phyloP scores from a whole-genome alignment of 2,113 vertebrate species.

The Myotis davidii region DNA sequence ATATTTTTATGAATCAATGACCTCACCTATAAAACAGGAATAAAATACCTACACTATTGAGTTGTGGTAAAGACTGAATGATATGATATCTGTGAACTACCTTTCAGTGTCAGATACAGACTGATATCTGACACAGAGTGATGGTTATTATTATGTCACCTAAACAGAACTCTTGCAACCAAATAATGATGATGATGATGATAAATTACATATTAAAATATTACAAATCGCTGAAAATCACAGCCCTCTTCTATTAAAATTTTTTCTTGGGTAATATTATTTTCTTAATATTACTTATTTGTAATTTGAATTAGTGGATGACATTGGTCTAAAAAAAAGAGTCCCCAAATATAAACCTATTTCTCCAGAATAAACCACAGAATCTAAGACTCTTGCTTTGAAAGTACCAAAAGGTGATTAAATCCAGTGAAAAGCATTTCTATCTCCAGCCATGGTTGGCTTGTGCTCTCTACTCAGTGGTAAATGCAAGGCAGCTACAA shows the following conservation, averaged over 20 bases:
- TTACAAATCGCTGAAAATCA: neutral
- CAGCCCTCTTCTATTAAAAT: neutral
- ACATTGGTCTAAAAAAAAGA: neutral
- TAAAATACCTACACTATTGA: neutral
- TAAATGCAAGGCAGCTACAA: neutral
- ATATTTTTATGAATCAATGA: neutral
- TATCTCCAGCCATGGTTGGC: neutral
- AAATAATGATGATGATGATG: neutral
- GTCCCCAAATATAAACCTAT: neutral
- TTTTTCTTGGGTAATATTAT: neutral
- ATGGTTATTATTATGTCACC: neutral
- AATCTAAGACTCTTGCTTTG: neutral
- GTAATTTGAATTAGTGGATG: neutral
- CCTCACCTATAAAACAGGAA: neutral
- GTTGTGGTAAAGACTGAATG: neutral
- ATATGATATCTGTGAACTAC: neutral
- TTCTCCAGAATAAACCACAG: slow-evolving; percentile 15
- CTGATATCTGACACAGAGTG: neutral
- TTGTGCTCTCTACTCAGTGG: neutral
- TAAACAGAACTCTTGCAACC: neutral
- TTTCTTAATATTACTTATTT: neutral
- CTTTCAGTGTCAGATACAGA: neutral
- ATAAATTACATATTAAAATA: slow-evolving; percentile 8
- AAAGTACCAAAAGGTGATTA: slow-evolving; percentile 38
- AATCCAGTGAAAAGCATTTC: neutral